These are phyloP conservation scores for Proisotoma minuta DNA, from an alignment of 2,888 invertebrate genomes.

Conservation along the genomic window DNA sequence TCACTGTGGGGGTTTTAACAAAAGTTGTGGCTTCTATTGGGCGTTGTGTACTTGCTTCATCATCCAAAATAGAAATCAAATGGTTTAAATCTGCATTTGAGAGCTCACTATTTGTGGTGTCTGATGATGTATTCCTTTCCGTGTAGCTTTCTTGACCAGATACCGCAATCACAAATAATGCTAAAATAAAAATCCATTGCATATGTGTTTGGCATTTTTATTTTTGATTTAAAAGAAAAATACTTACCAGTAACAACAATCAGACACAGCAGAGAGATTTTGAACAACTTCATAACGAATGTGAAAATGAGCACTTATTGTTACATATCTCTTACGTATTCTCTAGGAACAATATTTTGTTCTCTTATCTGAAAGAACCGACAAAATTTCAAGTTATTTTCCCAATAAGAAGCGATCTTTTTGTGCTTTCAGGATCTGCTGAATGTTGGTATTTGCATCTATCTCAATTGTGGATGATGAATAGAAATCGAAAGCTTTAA, in stretches of 20 bases:
- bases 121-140: neutral
- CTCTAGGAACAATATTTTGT: too few relatives aligned
- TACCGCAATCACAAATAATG: constrained; percentile 2
- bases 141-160: neutral
- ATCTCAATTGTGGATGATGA: too few relatives aligned
- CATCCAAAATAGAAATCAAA: constrained; percentile 20
- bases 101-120: constrained; percentile 3
- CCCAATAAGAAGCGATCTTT: too few relatives aligned
- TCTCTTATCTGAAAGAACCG: too few relatives aligned
- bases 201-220: neutral
- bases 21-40: neutral
- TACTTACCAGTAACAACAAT: neutral
- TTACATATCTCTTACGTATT: too few relatives aligned
- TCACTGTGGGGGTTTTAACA: neutral
- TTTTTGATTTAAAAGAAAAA: neutral
- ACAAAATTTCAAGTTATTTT: too few relatives aligned
- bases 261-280: neutral
- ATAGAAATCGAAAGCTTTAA: constrained; percentile 3
- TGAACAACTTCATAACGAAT: constrained; percentile 3
- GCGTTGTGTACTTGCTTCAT: neutral
- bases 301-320: too few relatives aligned
- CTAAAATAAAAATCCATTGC: neutral
- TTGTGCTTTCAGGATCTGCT: too few relatives aligned
- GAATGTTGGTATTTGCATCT: too few relatives aligned
- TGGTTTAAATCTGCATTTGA: constrained; percentile 23